Conservation (phyloP, 2,888 invertebrate genomes). For the Pemphredon lugubris region DNA sequence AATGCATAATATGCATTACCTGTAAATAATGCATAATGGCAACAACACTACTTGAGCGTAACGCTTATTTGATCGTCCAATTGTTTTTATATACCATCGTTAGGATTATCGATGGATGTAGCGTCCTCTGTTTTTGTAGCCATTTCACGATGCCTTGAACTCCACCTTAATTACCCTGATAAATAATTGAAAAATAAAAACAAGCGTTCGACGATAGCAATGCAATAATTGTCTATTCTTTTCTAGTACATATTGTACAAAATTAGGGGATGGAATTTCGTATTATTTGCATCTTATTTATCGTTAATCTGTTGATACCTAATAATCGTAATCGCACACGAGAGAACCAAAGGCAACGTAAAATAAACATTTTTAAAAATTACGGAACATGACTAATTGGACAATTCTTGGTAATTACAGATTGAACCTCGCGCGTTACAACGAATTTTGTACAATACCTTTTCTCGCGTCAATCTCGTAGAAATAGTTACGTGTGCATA, state of each 20-base stretch:
- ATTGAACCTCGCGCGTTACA: conserved; percentile 37
- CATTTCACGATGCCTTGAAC: conserved; percentile 65
- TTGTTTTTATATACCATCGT: conserved; percentile 70
- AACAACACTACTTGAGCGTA: background rate
- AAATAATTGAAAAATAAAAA: conserved; percentile 11
- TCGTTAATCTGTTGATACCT: background rate
- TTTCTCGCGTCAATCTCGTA: background rate
- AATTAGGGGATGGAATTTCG: too few species aligned
- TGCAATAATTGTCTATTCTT: background rate
- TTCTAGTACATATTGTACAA: background rate
- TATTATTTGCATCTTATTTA: background rate
- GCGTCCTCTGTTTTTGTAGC: conserved; percentile 77
- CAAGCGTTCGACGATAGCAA: background rate
- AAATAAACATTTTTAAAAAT: conserved; percentile 4
- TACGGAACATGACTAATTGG: too few species aligned
- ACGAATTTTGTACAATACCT: conserved; percentile 25
- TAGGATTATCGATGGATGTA: conserved; percentile 75
- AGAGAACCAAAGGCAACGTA: background rate
- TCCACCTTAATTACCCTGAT: conserved; percentile 54
- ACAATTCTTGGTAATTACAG: conserved; percentile 8
- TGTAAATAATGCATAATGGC: conserved; percentile 34
- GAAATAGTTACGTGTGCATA: conserved; percentile 2
- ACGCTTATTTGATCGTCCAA: background rate
- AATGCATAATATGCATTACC: conserved; percentile 51
- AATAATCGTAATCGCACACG: background rate